Base-by-base conservation (phyloP, 2,113 vertebrate species). In the Mandrillus leucophaeus region DNA sequence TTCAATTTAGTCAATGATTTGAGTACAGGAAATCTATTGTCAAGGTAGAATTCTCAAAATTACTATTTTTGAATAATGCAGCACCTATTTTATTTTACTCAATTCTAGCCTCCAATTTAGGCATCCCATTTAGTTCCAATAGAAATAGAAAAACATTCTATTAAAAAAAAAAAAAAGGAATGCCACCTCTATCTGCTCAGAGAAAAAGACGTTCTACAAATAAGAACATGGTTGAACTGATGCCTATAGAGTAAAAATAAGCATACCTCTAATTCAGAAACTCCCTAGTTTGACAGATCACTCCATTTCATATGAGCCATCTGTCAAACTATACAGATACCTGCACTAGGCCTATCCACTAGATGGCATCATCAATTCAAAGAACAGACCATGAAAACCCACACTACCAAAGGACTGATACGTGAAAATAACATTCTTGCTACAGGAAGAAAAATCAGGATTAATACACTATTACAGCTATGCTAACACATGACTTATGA, bases 41-140 rank as follows among this genome's bases (percentile, higher is more conserved):
- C 10, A 48, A 12, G 17, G 17, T 45, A 89, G 18, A 93, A 84
- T 75, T 61, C 30, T 73, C 55, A 59, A 45, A 78, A 48, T 70
- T 59, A 89, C 35, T 91, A 86, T 82, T 93, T 90, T 91, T 22
- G 82, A 93, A 85, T 84, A 91, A 82, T 79, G n/a, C 3, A 91
- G 3, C 8, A 83, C 68, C 76, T 91, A 48, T 68, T 16, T 68
- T 84, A 86, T 95, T 95, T 93, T 82, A 88, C 12, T 61, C 70
- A 92, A 79, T 57, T 72, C 84, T 93, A 76, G n/a, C 9, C 48
- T 86, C 83, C 25, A 91, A 73, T 8, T 73, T 45, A 22, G 23
- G 18, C 10, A 93, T 70, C 14, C 40, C 32, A 75, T 55, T 52
- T 11, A 85, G 43, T 50, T 91, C 2, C 11, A 32, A 92, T 3